Evolutionary conservation across 2,888 invertebrate genomes (phyloP), one percentile per base, ranked within the genome.

Genomic region (Polydrusus pterygomalis): DNA sequence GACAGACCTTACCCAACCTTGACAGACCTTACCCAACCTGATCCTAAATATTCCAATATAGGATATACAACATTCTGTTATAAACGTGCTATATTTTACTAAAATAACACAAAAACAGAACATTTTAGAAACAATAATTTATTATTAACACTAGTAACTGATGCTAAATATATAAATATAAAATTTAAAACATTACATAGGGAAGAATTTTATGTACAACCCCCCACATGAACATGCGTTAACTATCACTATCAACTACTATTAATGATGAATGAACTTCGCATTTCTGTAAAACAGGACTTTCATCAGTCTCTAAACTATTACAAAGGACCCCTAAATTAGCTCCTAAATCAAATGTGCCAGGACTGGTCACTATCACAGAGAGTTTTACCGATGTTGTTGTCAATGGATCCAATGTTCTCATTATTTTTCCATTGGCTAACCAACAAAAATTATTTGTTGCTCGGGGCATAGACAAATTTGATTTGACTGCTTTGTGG

Each of bases 341-440:
- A 11, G 91, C 89, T 60, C 92, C 92, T 75, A 94, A 88, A 80
- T 93, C 90, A 85, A 92, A 94, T 7, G 92, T 91, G 74, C 94
- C 94, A 40, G 93, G 91, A 45, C 90, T 87, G 30, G 92, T 89
- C 80, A 92, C 88, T 75, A 91, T 88, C 17, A 91, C 92, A 70
- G 91, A 88, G 20, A 88, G 81, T 65, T 81, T 76, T 8, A 88
- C 78, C 20, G 80, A 79, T 68, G 83, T 82, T 0, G 87, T 84
- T 51, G 85, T 83, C 58, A 87, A 81, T 1, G 88, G 86, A 49
- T 84, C 79, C 38, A 88, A 75, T 18, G 76, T 82, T 79, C 80
- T 83, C 30, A 84, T 79, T 25, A 84, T 83, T 78, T 84, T 86
- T 62, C 85, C 85, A 56, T 83, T 83, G 51, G 86, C 84, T 20